Evolutionary conservation across 2,888 invertebrate genomes (phyloP).

Genomic region (Plemyria rubiginata): DNA sequence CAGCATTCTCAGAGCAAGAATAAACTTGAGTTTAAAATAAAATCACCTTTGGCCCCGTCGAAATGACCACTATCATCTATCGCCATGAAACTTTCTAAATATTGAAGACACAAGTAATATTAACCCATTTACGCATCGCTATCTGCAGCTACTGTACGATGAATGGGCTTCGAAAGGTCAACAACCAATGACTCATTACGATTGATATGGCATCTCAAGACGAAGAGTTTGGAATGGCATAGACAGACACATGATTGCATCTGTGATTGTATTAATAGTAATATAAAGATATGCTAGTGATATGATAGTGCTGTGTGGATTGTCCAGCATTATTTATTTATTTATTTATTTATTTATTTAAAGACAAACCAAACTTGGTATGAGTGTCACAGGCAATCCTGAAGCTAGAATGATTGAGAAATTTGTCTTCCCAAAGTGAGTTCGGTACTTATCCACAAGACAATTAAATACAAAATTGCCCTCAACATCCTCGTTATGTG

Average conservation of each 20-base stretch:
- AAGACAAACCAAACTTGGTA: constrained; percentile 41
- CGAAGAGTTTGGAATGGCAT: constrained; percentile 44
- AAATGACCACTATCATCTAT: constrained; percentile 10
- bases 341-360: no score
- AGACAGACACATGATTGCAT: constrained; percentile 29
- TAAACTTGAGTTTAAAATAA: not conserved
- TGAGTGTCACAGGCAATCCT: not conserved
- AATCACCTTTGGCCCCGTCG: constrained; percentile 9
- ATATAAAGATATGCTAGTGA: no score
- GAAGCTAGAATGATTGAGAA: constrained; percentile 17
- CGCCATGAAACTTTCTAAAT: constrained; percentile 23
- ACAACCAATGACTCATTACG: constrained; percentile 63
- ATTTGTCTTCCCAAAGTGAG: constrained; percentile 17
- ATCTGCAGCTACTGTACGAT: constrained; percentile 39
- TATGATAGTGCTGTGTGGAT: no score
- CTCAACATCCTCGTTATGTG: constrained; percentile 22
- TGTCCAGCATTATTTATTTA: no score
- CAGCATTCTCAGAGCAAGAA: constrained; percentile 6
- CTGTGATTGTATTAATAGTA: constrained; percentile 43
- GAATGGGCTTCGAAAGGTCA: constrained; percentile 58
- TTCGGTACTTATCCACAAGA: constrained; percentile 10
- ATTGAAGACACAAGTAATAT: constrained; percentile 32
- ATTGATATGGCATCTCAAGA: constrained; percentile 49
- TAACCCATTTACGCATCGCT: constrained; percentile 42
- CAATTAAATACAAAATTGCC: constrained; percentile 25